Evolutionary conservation across 2,888 invertebrate genomes (phyloP), one percentile per base, ranked within the genome.

Genomic region (Diaprepes abbreviatus): DNA sequence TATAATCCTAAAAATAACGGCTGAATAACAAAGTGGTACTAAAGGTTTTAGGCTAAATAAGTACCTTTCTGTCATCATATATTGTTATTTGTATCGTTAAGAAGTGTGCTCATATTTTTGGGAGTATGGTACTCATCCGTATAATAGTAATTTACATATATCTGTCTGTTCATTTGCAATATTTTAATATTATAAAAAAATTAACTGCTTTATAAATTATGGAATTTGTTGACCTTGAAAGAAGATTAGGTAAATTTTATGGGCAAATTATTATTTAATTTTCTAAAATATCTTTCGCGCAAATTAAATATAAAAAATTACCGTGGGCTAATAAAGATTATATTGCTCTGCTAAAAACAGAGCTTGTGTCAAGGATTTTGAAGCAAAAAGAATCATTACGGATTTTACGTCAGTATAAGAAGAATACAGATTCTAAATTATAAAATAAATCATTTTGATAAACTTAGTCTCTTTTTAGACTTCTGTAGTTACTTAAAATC

Each of bases 1-100:
- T 50, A 52, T 71, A 71, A 71, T 71, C 71, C 67, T 19, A 54
- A 71, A 68, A 71, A 68, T 71, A 71, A 71, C 71, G 66, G 65
- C 68, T 38, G 59, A 31, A 62, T 71, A 71, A 71, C 71, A 64
- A 71, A 71, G 65, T 68, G 62, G 57, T 71, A 71, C 60, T 59
- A 68, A 68, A 68, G 62, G 58, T 31, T 58, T 71, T 71, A 71
- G 65, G 45, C 48, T 48, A 45, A 71, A 68, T 71, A 71, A 71
- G 71, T 57, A 71, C 68, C 64, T 64, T 63, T 36, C 59, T 71
- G 71, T 71, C 71, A 59, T 71, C 71, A 35, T 71, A 68, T 68
- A 71, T 71, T 71, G 71, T 71, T 71, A 71, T 71, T 71, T 71
- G 66, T 58, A 52, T 57, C 65, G 33, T 50, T 33, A 57, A 35